Percentiles rank a stretch among this genome's conserved stretches.
These are phyloP conservation scores for Drosophila pruinosa DNA, from an alignment of 1,140 invertebrate species.

Conservation along the genomic window DNA sequence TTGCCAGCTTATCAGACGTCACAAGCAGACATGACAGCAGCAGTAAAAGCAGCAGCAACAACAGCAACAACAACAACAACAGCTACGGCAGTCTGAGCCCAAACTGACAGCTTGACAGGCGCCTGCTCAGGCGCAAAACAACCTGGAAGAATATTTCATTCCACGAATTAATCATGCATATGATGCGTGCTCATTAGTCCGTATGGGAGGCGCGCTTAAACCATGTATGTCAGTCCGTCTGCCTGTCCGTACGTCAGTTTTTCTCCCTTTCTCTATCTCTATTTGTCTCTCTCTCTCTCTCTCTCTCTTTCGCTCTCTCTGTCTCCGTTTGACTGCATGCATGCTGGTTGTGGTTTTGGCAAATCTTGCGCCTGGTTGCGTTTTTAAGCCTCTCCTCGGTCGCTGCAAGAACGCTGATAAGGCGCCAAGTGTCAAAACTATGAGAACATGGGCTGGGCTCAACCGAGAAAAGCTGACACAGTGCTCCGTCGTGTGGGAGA, in stretches of 20 bases:
- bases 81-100: conserved; percentile 16
- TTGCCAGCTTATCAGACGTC: conserved; percentile 62
- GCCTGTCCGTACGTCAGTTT: too few species aligned
- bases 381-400: conserved; percentile 38
- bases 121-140: conserved; percentile 59
- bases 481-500: background rate
- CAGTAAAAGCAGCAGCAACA: background rate
- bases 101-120: conserved; percentile 73
- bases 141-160: conserved; percentile 49
- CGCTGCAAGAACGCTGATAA: conserved; percentile 67
- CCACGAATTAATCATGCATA: conserved; percentile 71
- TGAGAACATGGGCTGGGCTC: conserved; percentile 20
- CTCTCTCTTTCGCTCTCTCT: background rate
- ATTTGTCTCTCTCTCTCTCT: background rate
- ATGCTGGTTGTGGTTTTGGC: background rate
- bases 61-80: background rate
- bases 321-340: background rate
- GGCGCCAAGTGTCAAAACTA: conserved; percentile 71
- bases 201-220: conserved; percentile 5
- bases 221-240: background rate
- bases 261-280: background rate
- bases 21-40: conserved; percentile 50
- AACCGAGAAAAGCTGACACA: background rate
- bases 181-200: conserved; percentile 57
- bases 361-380: conserved; percentile 36